These are phyloP conservation scores for Sebastes kiyomatsui DNA, from an alignment of 2,797 vertebrate species.

Conservation along the genomic window DNA sequence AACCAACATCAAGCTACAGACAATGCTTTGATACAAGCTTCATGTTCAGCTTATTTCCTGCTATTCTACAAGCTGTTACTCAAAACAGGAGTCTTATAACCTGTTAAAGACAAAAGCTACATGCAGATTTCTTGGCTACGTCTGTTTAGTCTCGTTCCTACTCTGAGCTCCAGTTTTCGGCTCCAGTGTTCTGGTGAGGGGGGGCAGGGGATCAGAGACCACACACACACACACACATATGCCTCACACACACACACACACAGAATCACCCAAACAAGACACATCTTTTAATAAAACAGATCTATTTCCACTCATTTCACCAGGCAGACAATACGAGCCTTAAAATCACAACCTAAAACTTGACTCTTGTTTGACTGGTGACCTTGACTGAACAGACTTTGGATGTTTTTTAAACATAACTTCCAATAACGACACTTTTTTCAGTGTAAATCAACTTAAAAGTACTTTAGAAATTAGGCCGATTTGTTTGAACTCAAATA, in stretches of 20 bases:
- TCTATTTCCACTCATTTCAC: slow-evolving; percentile 46
- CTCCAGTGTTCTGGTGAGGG: slow-evolving; percentile 60
- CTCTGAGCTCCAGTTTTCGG: slow-evolving; percentile 43
- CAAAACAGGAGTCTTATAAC: slow-evolving; percentile 31
- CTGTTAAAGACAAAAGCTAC: slow-evolving; percentile 58
- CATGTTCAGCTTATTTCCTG: slow-evolving; percentile 45
- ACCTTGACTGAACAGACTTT: slow-evolving; percentile 6
- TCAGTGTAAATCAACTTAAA: neutral
- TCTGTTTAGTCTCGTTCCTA: slow-evolving; percentile 56
- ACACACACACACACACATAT: slow-evolving; percentile 69
- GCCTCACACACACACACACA: slow-evolving; percentile 12
- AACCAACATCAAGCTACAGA: slow-evolving; percentile 27
- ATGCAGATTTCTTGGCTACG: slow-evolving; percentile 58
- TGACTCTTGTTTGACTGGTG: slow-evolving; percentile 15
- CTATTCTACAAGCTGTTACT: slow-evolving; percentile 24
- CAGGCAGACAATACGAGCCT: slow-evolving; percentile 31
- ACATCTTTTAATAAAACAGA: slow-evolving; percentile 54
- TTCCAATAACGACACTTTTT: neutral
- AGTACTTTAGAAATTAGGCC: neutral
- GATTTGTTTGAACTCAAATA: neutral
- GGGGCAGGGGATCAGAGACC: slow-evolving; percentile 70
- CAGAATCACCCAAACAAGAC: slow-evolving; percentile 32
- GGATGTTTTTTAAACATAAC: neutral
- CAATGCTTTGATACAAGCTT: slow-evolving; percentile 38
- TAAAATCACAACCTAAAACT: slow-evolving; percentile 6